phyloP scores from a whole-genome alignment of 2,888 invertebrate species.

The Thymelicus acteon region DNA sequence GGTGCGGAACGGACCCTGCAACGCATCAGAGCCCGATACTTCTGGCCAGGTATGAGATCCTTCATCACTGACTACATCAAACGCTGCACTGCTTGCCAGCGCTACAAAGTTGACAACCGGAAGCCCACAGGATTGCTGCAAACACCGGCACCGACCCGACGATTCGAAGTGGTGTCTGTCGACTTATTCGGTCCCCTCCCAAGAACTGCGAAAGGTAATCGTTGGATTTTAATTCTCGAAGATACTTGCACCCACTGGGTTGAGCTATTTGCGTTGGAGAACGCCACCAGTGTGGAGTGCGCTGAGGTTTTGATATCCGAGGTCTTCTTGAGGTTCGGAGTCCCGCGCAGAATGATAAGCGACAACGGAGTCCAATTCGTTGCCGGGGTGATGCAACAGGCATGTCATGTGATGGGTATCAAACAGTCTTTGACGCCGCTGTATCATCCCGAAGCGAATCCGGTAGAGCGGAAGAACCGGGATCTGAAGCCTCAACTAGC shows the following conservation, averaged over 20 bases:
- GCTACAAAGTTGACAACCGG: conserved; percentile 39
- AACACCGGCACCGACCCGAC: conserved; percentile 27
- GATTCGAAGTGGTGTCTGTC: conserved; percentile 38
- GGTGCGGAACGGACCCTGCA: conserved; percentile 41
- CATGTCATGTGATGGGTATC: conserved; percentile 35
- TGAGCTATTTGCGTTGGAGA: conserved; percentile 47
- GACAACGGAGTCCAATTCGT: conserved; percentile 53
- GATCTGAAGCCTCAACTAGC: conserved; percentile 50
- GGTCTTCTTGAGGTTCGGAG: conserved; percentile 51
- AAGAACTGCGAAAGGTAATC: conserved; percentile 37
- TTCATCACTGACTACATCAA: conserved; percentile 36
- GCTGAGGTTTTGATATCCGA: conserved; percentile 42
- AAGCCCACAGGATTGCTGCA: conserved; percentile 41
- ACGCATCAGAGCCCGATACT: conserved; percentile 39
- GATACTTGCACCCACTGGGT: conserved; percentile 47
- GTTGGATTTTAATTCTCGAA: conserved; percentile 48
- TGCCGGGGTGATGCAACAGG: conserved; percentile 44
- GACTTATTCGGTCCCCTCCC: conserved; percentile 47
- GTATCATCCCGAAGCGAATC: conserved; percentile 48
- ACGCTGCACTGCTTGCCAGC: conserved; percentile 35
- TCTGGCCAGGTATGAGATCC: conserved; percentile 44
- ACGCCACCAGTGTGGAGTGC: conserved; percentile 44
- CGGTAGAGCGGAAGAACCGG: conserved; percentile 51
- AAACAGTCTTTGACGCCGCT: conserved; percentile 38
- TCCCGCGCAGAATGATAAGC: conserved; percentile 51